Conservation (phyloP, 2,888 invertebrate species). For the Lissocephala sabroskyi region DNA sequence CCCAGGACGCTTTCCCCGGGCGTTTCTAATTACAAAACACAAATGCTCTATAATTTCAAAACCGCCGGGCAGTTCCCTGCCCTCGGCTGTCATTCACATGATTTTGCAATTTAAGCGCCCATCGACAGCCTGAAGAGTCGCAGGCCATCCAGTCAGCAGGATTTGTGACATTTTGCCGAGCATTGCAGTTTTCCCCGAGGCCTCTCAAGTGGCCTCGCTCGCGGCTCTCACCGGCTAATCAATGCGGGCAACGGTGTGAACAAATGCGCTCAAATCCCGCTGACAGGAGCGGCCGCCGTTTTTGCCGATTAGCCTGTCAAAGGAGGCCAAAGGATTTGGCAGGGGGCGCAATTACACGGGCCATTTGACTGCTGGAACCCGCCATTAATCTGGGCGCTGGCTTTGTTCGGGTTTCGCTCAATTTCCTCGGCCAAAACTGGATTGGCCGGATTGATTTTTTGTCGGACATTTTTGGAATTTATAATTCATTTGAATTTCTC, state of each 20-base stretch:
- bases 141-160: constrained; percentile 54
- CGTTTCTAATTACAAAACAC: constrained; percentile 54
- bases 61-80: constrained; percentile 3
- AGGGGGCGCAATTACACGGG: constrained; percentile 35
- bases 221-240: constrained; percentile 23
- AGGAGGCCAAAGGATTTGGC: too few species aligned
- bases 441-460: too few species aligned
- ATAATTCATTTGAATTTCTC: not conserved
- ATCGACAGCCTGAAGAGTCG: constrained; percentile 27
- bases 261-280: too few species aligned
- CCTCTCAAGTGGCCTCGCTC: not conserved
- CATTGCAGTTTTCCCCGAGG: not conserved
- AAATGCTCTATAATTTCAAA: constrained; percentile 53
- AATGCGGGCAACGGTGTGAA: constrained; percentile 19
- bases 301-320: too few species aligned
- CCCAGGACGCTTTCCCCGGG: constrained; percentile 7
- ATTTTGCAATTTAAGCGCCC: constrained; percentile 57
- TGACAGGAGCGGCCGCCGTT: too few species aligned
- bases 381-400: constrained; percentile 17
- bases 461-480: too few species aligned
- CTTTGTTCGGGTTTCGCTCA: too few species aligned
- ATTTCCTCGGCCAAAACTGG: too few species aligned
- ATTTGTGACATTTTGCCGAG: constrained; percentile 36
- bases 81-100: constrained; percentile 36
- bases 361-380: constrained; percentile 36